Evolutionary conservation across 2,113 vertebrate genomes (phyloP).

Genomic region (Sialia sialis): DNA sequence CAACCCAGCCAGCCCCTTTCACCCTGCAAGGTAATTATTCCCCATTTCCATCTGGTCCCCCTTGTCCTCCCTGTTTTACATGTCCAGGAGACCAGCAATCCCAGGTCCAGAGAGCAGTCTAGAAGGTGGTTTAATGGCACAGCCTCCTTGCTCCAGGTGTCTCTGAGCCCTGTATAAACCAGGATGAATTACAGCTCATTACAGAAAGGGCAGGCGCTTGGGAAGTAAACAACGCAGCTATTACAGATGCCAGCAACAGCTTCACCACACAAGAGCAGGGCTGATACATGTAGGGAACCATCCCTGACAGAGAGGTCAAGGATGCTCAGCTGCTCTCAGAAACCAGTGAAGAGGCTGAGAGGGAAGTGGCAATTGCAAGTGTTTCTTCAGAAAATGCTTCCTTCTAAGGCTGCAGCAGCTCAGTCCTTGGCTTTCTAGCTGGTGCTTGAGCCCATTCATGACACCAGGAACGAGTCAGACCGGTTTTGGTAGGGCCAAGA

Average conservation of each 20-base stretch:
- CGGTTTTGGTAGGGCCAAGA: neutral
- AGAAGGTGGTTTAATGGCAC: neutral
- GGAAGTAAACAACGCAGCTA: constrained; percentile 37
- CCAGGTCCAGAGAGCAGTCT: neutral
- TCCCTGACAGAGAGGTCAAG: neutral
- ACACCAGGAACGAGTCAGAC: neutral
- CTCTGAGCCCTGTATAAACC: neutral
- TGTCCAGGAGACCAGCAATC: neutral
- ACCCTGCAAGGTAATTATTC: neutral
- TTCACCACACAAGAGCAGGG: neutral
- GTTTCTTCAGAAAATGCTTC: neutral
- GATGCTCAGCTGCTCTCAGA: neutral
- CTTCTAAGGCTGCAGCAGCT: neutral
- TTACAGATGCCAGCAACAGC: neutral
- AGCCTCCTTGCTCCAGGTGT: neutral
- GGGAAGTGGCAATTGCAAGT: neutral
- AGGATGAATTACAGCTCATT: constrained; percentile 28
- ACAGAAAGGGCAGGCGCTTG: constrained; percentile 9
- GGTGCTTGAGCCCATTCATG: neutral
- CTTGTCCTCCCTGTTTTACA: neutral
- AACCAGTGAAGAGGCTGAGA: neutral
- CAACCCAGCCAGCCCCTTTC: neutral
- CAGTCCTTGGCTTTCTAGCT: neutral
- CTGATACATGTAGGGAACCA: neutral
- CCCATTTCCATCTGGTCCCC: neutral